Percentiles rank a stretch among this genome's conserved stretches.
Conservation (phyloP, 2,797 vertebrate genomes). For the Danio albolineatus region DNA sequence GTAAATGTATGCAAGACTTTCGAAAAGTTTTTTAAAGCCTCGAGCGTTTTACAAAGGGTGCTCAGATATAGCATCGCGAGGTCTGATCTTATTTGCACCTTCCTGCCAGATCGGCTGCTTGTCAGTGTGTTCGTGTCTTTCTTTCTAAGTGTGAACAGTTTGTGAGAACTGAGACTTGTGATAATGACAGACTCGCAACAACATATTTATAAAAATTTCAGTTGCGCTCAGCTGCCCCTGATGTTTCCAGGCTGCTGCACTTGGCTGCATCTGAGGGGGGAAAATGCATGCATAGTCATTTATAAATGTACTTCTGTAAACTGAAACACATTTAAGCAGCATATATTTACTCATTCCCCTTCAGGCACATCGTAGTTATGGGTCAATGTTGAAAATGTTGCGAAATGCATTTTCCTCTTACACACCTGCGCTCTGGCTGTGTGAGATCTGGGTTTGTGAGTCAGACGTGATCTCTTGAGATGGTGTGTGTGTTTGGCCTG, state of each 20-base stretch:
- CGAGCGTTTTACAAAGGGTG: slow-evolving; percentile 3
- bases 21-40: slow-evolving; percentile 16
- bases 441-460: slow-evolving; percentile 36
- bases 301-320: slow-evolving; percentile 21
- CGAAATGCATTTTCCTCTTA: background rate
- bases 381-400: background rate
- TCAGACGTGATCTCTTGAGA: slow-evolving; percentile 31
- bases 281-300: slow-evolving; percentile 15
- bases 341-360: background rate
- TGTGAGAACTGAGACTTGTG: slow-evolving; percentile 36
- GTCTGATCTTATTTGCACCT: slow-evolving; percentile 11
- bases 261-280: slow-evolving; percentile 37
- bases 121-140: background rate
- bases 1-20: slow-evolving; percentile 7
- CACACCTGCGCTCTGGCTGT: slow-evolving; percentile 43
- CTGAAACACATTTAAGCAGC: background rate
- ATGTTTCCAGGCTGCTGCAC: slow-evolving; percentile 46
- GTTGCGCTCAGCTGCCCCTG: slow-evolving; percentile 21
- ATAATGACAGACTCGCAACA: slow-evolving; percentile 31
- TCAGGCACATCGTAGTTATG: background rate
- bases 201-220: slow-evolving; percentile 27
- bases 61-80: slow-evolving; percentile 2
- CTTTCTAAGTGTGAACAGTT: background rate
- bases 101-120: background rate
- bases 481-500: slow-evolving; percentile 25